Conservation (phyloP, 2,113 vertebrate genomes). For the Calyptomena viridis region DNA sequence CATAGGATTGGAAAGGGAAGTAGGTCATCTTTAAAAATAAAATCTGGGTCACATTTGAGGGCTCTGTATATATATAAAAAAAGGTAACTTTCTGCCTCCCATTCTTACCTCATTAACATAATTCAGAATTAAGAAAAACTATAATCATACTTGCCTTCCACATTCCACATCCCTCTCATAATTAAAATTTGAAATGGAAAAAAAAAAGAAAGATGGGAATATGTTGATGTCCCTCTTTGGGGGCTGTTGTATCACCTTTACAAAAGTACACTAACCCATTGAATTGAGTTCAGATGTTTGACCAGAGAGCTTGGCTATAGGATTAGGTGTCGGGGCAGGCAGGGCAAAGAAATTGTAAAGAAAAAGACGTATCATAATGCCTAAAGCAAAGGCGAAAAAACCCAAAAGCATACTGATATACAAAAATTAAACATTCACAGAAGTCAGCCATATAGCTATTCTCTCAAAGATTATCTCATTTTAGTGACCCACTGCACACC, state of each 20-base stretch:
- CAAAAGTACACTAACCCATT: not conserved
- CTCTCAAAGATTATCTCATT: not conserved
- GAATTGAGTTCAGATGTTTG: not conserved
- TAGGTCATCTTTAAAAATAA: not conserved
- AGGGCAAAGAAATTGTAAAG: not conserved
- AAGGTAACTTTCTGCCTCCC: not conserved
- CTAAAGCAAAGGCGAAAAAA: not conserved
- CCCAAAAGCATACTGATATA: not conserved
- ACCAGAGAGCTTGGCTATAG: not conserved
- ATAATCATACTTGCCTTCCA: not conserved
- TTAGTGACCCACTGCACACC: not conserved
- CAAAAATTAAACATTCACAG: not conserved
- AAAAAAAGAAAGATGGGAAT: not conserved
- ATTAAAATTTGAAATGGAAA: not conserved
- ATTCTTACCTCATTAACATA: not conserved
- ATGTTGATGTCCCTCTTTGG: not conserved
- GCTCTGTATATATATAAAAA: not conserved
- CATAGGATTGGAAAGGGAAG: not conserved
- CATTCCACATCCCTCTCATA: not conserved
- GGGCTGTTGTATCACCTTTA: not conserved
- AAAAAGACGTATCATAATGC: not conserved
- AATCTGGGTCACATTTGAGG: not conserved
- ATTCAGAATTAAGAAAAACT: not conserved
- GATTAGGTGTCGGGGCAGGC: not conserved
- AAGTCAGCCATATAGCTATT: not conserved